A percentile compares a stretch with the other conserved stretches of the same genome.
Conservation (phyloP, 2,113 vertebrate genomes). For the Sprattus sprattus region DNA sequence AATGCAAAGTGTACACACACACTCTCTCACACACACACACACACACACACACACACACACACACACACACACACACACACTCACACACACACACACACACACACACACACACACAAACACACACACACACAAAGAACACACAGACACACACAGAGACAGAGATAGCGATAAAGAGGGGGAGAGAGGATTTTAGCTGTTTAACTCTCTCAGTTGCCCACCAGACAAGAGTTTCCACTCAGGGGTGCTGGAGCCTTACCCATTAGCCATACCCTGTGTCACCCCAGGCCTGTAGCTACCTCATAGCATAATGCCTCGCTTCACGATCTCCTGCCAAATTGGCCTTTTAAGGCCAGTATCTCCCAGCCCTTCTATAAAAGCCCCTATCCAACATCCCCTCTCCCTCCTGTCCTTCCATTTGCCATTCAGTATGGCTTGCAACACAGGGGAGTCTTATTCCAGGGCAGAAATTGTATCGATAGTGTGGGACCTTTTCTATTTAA, state of each 20-base stretch:
- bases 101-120: no score
- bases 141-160: background rate
- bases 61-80: no score
- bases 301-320: background rate
- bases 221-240: background rate
- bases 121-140: no score
- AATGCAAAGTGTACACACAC: background rate
- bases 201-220: background rate
- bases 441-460: slow-evolving; percentile 50
- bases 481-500: slow-evolving; percentile 60
- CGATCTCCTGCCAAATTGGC: slow-evolving; percentile 35
- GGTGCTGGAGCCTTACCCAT: background rate
- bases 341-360: slow-evolving; percentile 36
- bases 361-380: slow-evolving; percentile 42
- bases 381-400: slow-evolving; percentile 44
- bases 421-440: slow-evolving; percentile 38
- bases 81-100: no score
- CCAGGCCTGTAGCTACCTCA: background rate
- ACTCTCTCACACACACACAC: no score
- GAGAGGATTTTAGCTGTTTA: background rate
- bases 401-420: slow-evolving; percentile 30
- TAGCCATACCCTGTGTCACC: background rate
- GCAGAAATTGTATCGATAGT: slow-evolving; percentile 56
- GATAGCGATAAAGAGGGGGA: background rate
- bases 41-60: no score